Percentiles rank a stretch among this genome's conserved stretches.
Conservation (phyloP, 2,888 invertebrate genomes). For the Diarsia dahlii region DNA sequence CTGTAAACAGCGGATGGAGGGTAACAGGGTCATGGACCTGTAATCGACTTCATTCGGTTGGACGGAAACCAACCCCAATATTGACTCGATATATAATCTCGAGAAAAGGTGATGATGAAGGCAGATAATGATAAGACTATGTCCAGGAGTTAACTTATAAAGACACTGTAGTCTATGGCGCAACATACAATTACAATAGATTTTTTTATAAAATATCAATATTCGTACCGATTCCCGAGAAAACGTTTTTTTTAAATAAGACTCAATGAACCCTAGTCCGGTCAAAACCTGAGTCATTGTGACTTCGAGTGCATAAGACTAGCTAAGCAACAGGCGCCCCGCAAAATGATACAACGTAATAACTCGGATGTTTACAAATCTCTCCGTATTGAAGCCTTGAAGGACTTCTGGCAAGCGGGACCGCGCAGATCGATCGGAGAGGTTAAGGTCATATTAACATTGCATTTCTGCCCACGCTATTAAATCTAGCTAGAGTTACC, state of each 20-base stretch:
- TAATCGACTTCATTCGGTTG: not conserved
- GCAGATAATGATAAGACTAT: not conserved
- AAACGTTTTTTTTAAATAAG: not conserved
- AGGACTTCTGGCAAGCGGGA: conserved; percentile 2
- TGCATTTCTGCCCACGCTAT: conserved; percentile 30
- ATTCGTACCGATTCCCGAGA: not conserved
- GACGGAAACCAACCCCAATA: not conserved
- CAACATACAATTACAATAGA: not conserved
- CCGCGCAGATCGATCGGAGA: conserved; percentile 48
- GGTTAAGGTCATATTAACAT: conserved; percentile 43
- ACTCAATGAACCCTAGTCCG: not conserved
- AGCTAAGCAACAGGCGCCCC: conserved; percentile 17
- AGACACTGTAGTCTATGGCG: not conserved
- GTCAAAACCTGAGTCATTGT: not conserved
- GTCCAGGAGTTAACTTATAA: not conserved
- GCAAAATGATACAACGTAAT: conserved; percentile 5
- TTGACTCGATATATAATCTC: not conserved
- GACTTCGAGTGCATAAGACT: not conserved
- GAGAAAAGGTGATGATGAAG: not conserved
- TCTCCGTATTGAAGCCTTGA: conserved; percentile 22
- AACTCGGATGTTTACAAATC: conserved; percentile 14
- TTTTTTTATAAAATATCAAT: not conserved
- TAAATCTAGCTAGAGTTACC: not conserved
- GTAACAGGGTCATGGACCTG: not conserved
- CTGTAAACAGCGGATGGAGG: not conserved